Base-by-base conservation (phyloP, 2,113 vertebrate species). In the Carettochelys insculpta region DNA sequence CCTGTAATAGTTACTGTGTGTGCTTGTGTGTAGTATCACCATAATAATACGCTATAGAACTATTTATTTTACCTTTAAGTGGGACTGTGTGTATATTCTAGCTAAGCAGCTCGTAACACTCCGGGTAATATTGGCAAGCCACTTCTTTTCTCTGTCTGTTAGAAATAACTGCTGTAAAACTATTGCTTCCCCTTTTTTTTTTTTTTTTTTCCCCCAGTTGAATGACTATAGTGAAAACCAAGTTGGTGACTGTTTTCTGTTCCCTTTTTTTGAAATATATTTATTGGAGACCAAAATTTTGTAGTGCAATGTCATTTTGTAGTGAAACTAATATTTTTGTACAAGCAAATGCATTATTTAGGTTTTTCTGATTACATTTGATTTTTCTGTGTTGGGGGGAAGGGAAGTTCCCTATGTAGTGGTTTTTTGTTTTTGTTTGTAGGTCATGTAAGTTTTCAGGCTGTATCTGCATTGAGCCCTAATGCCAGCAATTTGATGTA, bases 291-390 rank as follows among this genome's bases (percentile, higher is more conserved):
- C 19, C 50, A 31, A 43, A 51, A 5, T 51, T 68, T 19, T 48
- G 17, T 27, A 16, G 31, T 16, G 0, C 50, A 68, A 38, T 38
- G 50, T 2, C 11, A 8, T 9, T 4, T 54, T 8, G 22, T 45
- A 14, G 81, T 83, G 14, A 1, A 48, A 11, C 43, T 20, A 2
- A 47, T 27, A 11, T 1, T 12, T 47, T 0, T 6, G 2, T 1
- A 0, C 4, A 0, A 77, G 22, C 27, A 68, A n/a, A 68, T 68
- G 20, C n/a, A 68, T 34, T 1, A 1, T 48, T 48, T 1, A 0
- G 0, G 0, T 7, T 16, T 82, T 87, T 2, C 52, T 45, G 1
- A 8, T 25, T 1, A 0, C 8, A 1, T 0, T 68, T 68, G 61
- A 1, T 4, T 29, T 14, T 34, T 48, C 7, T 65, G 71, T 48